A percentile compares a stretch with the other conserved stretches of the same genome.
phyloP scores from a whole-genome alignment of 2,797 vertebrate species.

The Buphagus erythrorhynchus region DNA sequence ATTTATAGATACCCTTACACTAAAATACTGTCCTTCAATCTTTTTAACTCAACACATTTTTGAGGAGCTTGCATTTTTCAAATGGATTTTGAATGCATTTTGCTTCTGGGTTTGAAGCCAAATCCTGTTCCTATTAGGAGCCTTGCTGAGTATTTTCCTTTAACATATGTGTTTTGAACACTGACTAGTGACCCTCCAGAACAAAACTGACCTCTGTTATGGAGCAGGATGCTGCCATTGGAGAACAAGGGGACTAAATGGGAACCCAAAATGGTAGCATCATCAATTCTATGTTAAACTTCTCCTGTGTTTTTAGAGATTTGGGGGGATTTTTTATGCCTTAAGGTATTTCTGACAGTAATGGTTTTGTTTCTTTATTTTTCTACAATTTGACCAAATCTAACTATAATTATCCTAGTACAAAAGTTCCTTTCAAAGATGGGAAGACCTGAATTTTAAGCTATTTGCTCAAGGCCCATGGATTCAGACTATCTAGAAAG shows the following conservation, averaged over 20 bases:
- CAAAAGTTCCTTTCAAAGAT: neutral
- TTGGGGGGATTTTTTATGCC: fast-evolving
- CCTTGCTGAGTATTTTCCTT: neutral
- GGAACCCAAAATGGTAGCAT: neutral
- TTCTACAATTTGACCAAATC: neutral
- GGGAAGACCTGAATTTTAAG: neutral
- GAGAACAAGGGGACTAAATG: neutral
- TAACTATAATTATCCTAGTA: neutral
- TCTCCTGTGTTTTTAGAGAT: neutral
- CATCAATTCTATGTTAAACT: neutral
- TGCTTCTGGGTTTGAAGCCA: neutral
- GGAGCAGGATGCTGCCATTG: neutral
- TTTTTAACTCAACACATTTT: neutral
- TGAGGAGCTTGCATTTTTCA: neutral
- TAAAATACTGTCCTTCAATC: neutral
- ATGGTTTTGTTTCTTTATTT: neutral
- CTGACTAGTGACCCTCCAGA: neutral
- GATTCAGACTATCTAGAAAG: neutral
- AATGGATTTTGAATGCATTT: neutral
- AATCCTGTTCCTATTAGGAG: neutral
- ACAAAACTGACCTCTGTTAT: neutral
- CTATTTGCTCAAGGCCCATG: neutral
- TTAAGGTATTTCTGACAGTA: neutral
- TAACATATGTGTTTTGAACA: fast-evolving
- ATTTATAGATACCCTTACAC: neutral